Evolutionary conservation across 2,113 vertebrate genomes (phyloP), one percentile per base, ranked within the genome.

Genomic region (Pycnonotus jocosus): DNA sequence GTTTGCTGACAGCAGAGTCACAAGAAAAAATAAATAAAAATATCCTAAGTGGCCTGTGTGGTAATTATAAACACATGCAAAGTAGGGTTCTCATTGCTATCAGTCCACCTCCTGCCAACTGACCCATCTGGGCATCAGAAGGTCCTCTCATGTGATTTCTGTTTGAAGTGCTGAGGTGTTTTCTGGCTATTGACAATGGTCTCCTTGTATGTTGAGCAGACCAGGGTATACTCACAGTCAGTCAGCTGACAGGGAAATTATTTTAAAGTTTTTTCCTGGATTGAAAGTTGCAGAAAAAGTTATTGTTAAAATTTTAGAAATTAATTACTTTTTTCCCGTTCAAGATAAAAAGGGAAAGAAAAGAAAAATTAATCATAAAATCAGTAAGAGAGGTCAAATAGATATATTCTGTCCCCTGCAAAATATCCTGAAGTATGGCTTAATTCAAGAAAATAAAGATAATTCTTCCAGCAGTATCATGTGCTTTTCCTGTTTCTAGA

Each of bases 61-160:
- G 31, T 82, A 85, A 66, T 87, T 91, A 87, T 85, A 91, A 91
- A 78, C 50, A 80, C 54, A 70, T 14, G 50, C 9, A 82, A 56
- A 56, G 24, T 7, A 73, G 60, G 53, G 48, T 76, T 81, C 62
- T 73, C 78, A 42, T 30, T 1, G 3, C 73, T 87, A 12, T 80
- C 81, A 88, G 58, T 51, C 28, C 21, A 88, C 9, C 61, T 82
- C 19, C 69, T 94, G 93, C 84, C 81, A 95, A 8, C 51, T 64
- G 74, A 70, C 35, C 51, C 58, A 66, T 92, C 53, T 83, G 81
- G 69, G 72, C 88, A 79, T 47, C n/a, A 33, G 15, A 72, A 91
- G 30, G 80, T 69, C 19, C 57, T 84, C 47, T 91, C 93, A 92
- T 85, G 58, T 96, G 94, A 95, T 93, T 88, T 62, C 61, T 91